phyloP scores from a whole-genome alignment of 1,140 invertebrate genomes.

The Helicoverpa zea region DNA sequence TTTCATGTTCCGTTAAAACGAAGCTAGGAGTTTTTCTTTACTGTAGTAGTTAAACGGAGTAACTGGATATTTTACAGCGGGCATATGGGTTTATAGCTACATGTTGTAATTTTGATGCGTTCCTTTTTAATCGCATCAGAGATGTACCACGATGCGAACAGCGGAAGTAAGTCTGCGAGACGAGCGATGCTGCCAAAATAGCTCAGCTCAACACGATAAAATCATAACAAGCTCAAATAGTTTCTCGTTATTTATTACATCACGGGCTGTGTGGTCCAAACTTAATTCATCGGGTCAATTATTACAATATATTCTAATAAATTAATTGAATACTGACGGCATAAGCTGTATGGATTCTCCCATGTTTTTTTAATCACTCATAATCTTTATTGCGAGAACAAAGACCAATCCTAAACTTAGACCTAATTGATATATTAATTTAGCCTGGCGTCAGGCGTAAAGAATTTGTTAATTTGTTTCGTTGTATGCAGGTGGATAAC shows the following conservation, averaged over 20 bases:
- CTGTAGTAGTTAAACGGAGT: constrained; percentile 11
- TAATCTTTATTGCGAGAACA: no score
- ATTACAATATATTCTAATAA: no score
- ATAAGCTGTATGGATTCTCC: not conserved
- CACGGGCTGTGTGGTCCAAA: constrained; percentile 2
- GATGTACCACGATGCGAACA: not conserved
- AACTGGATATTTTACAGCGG: constrained; percentile 18
- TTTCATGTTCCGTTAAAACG: constrained; percentile 30
- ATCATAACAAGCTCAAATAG: constrained; percentile 42
- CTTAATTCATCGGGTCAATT: not conserved
- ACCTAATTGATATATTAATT: not conserved
- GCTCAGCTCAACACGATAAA: constrained; percentile 32
- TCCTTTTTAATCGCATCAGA: constrained; percentile 4
- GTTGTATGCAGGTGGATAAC: constrained; percentile 32
- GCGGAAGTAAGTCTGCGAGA: constrained; percentile 40
- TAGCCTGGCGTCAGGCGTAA: not conserved
- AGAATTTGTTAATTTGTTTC: constrained; percentile 28
- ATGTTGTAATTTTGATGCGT: constrained; percentile 15
- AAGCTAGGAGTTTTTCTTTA: not conserved
- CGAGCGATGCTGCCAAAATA: constrained; percentile 44
- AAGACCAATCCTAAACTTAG: not conserved
- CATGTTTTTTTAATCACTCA: no score
- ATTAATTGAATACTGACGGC: not conserved
- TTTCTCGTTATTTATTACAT: constrained; percentile 38
- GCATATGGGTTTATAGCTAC: constrained; percentile 20